These are phyloP conservation scores for Colostygia pectinataria DNA, from an alignment of 2,888 invertebrate species.

Conservation along the genomic window DNA sequence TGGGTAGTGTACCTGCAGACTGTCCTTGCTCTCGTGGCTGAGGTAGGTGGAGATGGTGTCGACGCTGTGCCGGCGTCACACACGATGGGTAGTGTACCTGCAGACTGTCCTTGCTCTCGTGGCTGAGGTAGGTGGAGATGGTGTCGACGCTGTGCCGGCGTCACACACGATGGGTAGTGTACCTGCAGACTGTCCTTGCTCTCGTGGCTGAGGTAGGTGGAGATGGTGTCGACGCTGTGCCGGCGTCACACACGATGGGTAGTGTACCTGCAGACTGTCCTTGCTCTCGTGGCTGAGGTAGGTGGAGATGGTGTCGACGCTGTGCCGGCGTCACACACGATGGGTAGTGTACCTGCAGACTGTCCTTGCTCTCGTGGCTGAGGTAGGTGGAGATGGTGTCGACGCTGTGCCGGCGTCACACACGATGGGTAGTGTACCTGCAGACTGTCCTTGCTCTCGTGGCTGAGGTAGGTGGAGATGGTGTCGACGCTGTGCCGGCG, in stretches of 20 bases:
- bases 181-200: conserved; percentile 86
- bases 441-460: conserved; percentile 88
- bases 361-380: conserved; percentile 91
- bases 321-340: conserved; percentile 91
- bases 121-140: conserved; percentile 94
- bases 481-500: conserved; percentile 93
- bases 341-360: conserved; percentile 73
- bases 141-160: conserved; percentile 93
- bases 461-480: conserved; percentile 94
- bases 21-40: conserved; percentile 91
- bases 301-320: conserved; percentile 94
- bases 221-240: conserved; percentile 94
- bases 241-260: too few species aligned
- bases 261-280: conserved; percentile 81
- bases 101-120: conserved; percentile 88
- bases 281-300: conserved; percentile 93
- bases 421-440: too few species aligned
- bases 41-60: conserved; percentile 95
- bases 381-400: conserved; percentile 95
- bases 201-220: conserved; percentile 93
- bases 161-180: too few species aligned
- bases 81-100: too few species aligned
- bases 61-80: conserved; percentile 91
- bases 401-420: conserved; percentile 91
- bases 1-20: conserved; percentile 73